Evolutionary conservation across 2,113 vertebrate species (phyloP).

Genomic region (Oceanodroma tethys): DNA sequence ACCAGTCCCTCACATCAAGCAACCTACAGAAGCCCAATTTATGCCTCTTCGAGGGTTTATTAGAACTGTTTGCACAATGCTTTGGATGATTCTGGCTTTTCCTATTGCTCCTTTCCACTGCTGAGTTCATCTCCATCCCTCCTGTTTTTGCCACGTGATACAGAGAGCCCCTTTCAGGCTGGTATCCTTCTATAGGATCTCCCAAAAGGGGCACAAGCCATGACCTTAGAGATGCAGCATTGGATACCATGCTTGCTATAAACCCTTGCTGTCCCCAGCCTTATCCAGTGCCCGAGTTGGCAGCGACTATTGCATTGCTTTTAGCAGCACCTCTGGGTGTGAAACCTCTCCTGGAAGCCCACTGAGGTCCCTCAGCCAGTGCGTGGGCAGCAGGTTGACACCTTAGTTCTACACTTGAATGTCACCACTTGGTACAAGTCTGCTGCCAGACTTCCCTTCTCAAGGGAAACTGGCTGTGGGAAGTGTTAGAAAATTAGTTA

Average conservation of each 20-base stretch:
- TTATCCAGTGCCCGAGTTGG: background rate
- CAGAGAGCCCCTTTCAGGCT: background rate
- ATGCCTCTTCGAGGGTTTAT: background rate
- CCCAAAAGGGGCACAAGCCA: background rate
- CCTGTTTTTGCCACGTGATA: background rate
- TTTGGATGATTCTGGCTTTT: background rate
- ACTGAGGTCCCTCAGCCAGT: background rate
- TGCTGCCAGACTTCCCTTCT: background rate
- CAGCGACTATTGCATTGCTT: background rate
- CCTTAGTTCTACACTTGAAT: background rate
- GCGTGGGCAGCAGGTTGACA: background rate
- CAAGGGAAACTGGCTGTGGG: background rate
- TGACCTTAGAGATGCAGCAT: background rate
- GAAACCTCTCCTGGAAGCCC: background rate
- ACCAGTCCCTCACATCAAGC: background rate
- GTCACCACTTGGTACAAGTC: background rate
- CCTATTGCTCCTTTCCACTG: background rate
- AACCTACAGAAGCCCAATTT: background rate
- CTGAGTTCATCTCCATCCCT: background rate
- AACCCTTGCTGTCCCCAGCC: background rate
- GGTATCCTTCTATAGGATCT: background rate
- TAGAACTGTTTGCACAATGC: background rate
- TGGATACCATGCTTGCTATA: accelerated
- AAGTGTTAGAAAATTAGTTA: background rate
- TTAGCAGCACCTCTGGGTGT: background rate